Conservation (phyloP, 2,888 invertebrate species). For the Caprella mutica region DNA sequence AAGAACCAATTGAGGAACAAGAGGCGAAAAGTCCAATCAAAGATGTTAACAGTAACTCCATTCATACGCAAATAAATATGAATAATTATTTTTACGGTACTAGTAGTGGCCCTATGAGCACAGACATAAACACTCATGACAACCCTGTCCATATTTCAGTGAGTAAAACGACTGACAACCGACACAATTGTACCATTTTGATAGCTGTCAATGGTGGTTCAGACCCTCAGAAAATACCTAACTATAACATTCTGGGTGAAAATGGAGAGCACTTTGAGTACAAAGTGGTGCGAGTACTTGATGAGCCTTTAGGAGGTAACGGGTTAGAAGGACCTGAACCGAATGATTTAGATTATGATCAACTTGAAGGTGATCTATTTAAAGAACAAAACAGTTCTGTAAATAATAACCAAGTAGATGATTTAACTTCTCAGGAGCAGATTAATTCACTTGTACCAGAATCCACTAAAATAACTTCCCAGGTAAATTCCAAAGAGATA, state of each 20-base stretch:
- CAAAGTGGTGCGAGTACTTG: background rate
- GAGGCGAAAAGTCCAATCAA: too few relatives aligned
- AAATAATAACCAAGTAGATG: background rate
- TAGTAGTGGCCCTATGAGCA: background rate
- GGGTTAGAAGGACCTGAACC: too few relatives aligned
- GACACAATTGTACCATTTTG: slow-evolving; percentile 20
- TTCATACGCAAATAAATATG: slow-evolving; percentile 8
- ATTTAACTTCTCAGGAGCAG: background rate
- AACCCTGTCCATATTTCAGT: background rate
- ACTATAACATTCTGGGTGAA: slow-evolving; percentile 13
- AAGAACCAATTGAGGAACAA: too few relatives aligned
- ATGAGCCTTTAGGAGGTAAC: too few relatives aligned
- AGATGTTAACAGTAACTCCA: background rate
- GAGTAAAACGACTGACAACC: background rate
- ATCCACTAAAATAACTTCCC: background rate
- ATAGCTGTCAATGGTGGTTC: slow-evolving; percentile 19
- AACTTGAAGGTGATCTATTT: too few relatives aligned
- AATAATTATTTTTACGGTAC: slow-evolving; percentile 4
- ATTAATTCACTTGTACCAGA: background rate
- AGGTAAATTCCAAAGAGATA: background rate
- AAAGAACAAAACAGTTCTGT: too few relatives aligned
- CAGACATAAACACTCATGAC: background rate
- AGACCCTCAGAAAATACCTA: slow-evolving; percentile 16
- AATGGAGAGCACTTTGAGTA: slow-evolving; percentile 4
- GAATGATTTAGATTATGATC: too few relatives aligned